Evolutionary conservation across 2,797 vertebrate species (phyloP).

Genomic region (Glossophaga mutica): DNA sequence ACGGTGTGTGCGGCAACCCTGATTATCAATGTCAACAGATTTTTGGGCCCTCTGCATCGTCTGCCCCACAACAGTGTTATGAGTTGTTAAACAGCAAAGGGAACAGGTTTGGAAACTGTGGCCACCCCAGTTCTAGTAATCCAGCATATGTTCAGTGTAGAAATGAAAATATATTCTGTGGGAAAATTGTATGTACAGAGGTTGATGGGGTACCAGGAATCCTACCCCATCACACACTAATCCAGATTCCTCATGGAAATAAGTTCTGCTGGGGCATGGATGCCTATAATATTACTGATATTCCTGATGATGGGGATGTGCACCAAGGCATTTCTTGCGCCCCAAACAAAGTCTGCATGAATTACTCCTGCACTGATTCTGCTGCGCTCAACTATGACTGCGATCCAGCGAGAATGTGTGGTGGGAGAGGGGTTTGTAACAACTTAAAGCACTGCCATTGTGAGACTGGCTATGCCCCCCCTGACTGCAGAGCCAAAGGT

Average conservation of each 20-base stretch:
- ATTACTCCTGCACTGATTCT: background rate
- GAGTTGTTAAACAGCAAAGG: background rate
- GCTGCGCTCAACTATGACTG: background rate
- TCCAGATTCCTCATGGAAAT: fast-evolving
- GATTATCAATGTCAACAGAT: background rate
- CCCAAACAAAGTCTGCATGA: background rate
- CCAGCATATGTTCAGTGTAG: background rate
- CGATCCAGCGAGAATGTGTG: fast-evolving
- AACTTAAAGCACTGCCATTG: slow-evolving; percentile 73
- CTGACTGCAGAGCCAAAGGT: background rate
- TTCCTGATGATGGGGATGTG: background rate
- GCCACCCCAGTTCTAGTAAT: fast-evolving
- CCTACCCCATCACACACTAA: fast-evolving
- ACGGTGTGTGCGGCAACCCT: slow-evolving; percentile 3
- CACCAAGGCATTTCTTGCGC: background rate
- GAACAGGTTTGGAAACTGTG: slow-evolving; percentile 73
- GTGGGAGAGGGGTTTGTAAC: slow-evolving; percentile 68
- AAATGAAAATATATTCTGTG: slow-evolving; percentile 4
- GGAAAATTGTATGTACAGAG: slow-evolving; percentile 61
- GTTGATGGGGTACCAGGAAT: fast-evolving
- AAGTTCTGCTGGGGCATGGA: slow-evolving; percentile 66
- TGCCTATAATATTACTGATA: fast-evolving
- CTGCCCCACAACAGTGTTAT: slow-evolving; percentile 56
- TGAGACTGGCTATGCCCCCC: slow-evolving; percentile 55
- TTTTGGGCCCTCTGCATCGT: slow-evolving; percentile 29